Conservation (phyloP, 2,888 invertebrate genomes). For the Meliscaeva auricollis region DNA sequence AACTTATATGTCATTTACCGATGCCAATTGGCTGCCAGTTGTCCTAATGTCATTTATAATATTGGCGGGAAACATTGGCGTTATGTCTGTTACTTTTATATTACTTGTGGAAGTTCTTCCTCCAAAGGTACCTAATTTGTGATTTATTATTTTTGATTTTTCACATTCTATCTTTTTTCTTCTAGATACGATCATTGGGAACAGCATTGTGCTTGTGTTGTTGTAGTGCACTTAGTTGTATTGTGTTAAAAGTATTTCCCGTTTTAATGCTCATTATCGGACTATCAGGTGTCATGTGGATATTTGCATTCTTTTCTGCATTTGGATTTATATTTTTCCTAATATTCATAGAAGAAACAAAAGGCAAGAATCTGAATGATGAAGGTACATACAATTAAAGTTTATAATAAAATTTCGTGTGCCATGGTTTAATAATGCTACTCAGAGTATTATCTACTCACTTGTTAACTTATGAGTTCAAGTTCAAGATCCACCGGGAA, state of each 20-base stretch:
- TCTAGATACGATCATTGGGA: slow-evolving; percentile 81
- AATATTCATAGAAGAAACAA: slow-evolving; percentile 81
- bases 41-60: slow-evolving; percentile 80
- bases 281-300: slow-evolving; percentile 81
- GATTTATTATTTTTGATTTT: too few species aligned
- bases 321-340: slow-evolving; percentile 80
- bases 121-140: slow-evolving; percentile 78
- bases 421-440: too few species aligned
- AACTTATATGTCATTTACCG: slow-evolving; percentile 74
- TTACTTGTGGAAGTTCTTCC: slow-evolving; percentile 82
- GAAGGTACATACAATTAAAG: slow-evolving; percentile 74
- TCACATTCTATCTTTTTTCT: too few species aligned
- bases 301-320: slow-evolving; percentile 79
- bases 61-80: slow-evolving; percentile 80
- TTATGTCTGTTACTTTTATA: slow-evolving; percentile 81
- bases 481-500: too few species aligned
- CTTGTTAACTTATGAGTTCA: too few species aligned
- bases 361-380: slow-evolving; percentile 80
- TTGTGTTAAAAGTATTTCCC: slow-evolving; percentile 82
- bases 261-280: slow-evolving; percentile 79
- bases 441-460: too few species aligned
- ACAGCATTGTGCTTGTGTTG: slow-evolving; percentile 78
- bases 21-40: slow-evolving; percentile 78
- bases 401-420: too few species aligned
- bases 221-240: slow-evolving; percentile 78